Conservation (phyloP, 1,140 invertebrate genomes). For the Drosophila yakuba region DNA sequence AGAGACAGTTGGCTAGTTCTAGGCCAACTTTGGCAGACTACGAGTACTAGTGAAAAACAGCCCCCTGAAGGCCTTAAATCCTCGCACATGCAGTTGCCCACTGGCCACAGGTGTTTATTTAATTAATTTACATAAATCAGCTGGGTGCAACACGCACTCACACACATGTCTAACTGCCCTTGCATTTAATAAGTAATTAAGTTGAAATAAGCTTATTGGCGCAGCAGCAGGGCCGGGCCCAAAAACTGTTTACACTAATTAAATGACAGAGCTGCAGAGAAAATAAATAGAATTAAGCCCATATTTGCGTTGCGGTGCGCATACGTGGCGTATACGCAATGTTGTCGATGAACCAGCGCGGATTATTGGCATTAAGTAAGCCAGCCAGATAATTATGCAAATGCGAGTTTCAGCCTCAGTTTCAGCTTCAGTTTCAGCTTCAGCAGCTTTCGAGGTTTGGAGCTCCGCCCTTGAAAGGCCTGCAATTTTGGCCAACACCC, state of each 20-base stretch:
- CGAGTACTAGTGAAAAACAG: not conserved
- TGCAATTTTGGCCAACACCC: slow-evolving; percentile 4
- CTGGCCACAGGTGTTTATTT: slow-evolving; percentile 53
- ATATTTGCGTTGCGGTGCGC: slow-evolving; percentile 35
- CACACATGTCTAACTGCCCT: slow-evolving; percentile 3
- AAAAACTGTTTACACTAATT: slow-evolving; percentile 62
- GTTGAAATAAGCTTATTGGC: slow-evolving; percentile 52
- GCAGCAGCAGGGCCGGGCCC: slow-evolving; percentile 9
- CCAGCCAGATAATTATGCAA: slow-evolving; percentile 24
- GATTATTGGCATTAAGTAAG: slow-evolving; percentile 21
- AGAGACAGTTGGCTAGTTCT: slow-evolving; percentile 13
- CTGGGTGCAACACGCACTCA: slow-evolving; percentile 2
- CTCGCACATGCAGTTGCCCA: slow-evolving; percentile 11
- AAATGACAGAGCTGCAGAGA: slow-evolving; percentile 33
- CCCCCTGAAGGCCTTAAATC: slow-evolving; percentile 16
- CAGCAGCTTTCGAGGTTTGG: no score
- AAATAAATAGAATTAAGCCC: slow-evolving; percentile 35
- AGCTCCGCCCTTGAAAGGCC: not conserved
- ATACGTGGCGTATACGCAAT: slow-evolving; percentile 50
- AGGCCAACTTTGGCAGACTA: no score
- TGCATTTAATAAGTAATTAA: slow-evolving; percentile 59
- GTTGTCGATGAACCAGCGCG: slow-evolving; percentile 15
- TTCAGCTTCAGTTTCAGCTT: no score
- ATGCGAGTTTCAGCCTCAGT: not conserved
- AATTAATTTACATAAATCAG: slow-evolving; percentile 61